Evolutionary conservation across 2,888 invertebrate genomes (phyloP).

Genomic region (Minunthozetes semirufus): DNA sequence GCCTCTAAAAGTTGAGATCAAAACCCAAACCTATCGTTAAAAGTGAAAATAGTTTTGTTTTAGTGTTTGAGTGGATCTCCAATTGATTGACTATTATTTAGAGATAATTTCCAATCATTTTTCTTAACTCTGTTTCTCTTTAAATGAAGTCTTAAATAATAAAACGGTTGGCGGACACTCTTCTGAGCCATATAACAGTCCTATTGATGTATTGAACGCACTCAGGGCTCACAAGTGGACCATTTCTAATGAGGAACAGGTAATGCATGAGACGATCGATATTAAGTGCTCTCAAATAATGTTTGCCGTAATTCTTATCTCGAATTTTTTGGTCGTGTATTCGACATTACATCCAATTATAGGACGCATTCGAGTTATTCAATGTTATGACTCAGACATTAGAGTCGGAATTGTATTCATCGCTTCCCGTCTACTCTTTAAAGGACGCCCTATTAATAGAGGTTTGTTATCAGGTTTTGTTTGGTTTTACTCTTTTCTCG

Average conservation of each 20-base stretch:
- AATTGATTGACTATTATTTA: not conserved
- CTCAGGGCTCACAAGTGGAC: slow-evolving; percentile 73
- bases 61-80: not conserved
- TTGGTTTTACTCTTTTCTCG: not conserved
- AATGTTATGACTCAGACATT: slow-evolving; percentile 81
- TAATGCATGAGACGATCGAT: slow-evolving; percentile 37
- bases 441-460: slow-evolving; percentile 31
- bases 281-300: not conserved
- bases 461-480: slow-evolving; percentile 16
- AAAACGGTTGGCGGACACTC: not conserved
- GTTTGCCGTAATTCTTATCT: not conserved
- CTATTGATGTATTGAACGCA: slow-evolving; percentile 64
- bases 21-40: slow-evolving; percentile 23
- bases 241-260: slow-evolving; percentile 71
- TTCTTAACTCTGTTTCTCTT: not conserved
- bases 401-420: slow-evolving; percentile 63
- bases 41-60: slow-evolving; percentile 3
- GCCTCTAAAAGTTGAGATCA: too few relatives aligned
- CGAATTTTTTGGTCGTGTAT: not conserved
- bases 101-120: slow-evolving; percentile 13
- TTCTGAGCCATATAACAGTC: slow-evolving; percentile 44
- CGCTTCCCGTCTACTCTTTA: slow-evolving; percentile 29
- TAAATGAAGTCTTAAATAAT: not conserved
- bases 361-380: slow-evolving; percentile 88
- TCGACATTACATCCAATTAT: not conserved